These are phyloP conservation scores for Furnarius figulus DNA, from an alignment of 2,113 vertebrate species.

Conservation along the genomic window DNA sequence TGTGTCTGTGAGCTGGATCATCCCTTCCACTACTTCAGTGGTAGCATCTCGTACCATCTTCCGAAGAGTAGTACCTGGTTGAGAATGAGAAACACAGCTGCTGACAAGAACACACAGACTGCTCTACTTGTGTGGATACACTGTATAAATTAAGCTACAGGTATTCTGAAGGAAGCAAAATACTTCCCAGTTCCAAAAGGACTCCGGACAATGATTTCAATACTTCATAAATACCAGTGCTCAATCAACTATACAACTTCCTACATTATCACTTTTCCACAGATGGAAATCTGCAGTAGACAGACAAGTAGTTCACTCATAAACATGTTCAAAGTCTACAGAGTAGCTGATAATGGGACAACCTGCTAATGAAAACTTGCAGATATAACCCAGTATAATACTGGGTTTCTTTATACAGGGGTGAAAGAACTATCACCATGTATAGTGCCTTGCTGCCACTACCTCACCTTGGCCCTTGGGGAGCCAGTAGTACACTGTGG, in stretches of 20 bases:
- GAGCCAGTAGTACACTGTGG: constrained; percentile 85
- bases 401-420: accelerated
- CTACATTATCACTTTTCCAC: background rate
- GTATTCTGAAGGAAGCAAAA: background rate
- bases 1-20: constrained; percentile 83
- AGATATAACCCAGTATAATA: too few species aligned
- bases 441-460: background rate
- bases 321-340: background rate
- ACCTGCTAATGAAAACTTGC: background rate
- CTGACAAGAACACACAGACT: background rate
- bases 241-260: background rate
- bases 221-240: background rate
- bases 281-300: background rate
- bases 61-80: constrained; percentile 84
- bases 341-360: background rate
- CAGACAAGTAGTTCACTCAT: background rate
- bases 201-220: background rate
- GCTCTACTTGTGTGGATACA: background rate
- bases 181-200: background rate
- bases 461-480: constrained; percentile 90
- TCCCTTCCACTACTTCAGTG: constrained; percentile 83
- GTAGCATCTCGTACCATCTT: constrained; percentile 82
- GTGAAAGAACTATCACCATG: background rate
- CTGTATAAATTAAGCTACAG: background rate
- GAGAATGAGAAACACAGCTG: background rate